Evolutionary conservation across 2,797 vertebrate genomes (phyloP).

Genomic region (Urocyon cinereoargenteus): DNA sequence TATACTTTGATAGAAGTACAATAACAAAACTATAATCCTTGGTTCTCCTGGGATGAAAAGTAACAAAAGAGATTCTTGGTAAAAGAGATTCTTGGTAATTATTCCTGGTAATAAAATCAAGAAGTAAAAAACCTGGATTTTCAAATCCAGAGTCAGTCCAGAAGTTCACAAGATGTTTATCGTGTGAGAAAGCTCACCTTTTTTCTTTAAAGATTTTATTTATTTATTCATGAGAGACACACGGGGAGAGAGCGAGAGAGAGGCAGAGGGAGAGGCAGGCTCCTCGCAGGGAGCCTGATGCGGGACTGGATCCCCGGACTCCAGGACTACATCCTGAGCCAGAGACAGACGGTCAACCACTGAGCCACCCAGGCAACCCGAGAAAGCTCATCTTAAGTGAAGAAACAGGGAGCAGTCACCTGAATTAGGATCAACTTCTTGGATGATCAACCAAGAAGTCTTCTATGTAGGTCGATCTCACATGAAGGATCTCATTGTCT

Average conservation of each 20-base stretch:
- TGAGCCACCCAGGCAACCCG: no score
- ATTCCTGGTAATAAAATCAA: constrained; percentile 40
- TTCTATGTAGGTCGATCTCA: neutral
- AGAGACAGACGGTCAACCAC: no score
- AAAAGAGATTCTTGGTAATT: neutral
- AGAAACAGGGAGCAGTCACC: neutral
- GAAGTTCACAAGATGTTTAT: constrained; percentile 29
- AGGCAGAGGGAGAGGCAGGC: no score
- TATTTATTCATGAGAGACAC: no score
- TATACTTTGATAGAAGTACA: neutral
- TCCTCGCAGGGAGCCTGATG: no score
- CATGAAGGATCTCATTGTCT: neutral
- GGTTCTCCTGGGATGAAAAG: neutral
- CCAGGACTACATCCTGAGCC: no score
- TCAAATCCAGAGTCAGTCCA: neutral
- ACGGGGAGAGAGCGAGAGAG: no score
- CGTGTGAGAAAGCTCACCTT: neutral
- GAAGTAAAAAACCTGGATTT: neutral
- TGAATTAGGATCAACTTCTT: neutral
- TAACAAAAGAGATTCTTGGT: neutral
- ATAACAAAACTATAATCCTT: constrained; percentile 25
- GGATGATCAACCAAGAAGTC: neutral
- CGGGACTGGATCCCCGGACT: no score
- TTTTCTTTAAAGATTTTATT: no score
- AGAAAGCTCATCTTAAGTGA: neutral